Percentiles rank a stretch among this genome's conserved stretches.
phyloP scores from a whole-genome alignment of 35 echinoderm and acorn worm species.

The Antedon bifida region DNA sequence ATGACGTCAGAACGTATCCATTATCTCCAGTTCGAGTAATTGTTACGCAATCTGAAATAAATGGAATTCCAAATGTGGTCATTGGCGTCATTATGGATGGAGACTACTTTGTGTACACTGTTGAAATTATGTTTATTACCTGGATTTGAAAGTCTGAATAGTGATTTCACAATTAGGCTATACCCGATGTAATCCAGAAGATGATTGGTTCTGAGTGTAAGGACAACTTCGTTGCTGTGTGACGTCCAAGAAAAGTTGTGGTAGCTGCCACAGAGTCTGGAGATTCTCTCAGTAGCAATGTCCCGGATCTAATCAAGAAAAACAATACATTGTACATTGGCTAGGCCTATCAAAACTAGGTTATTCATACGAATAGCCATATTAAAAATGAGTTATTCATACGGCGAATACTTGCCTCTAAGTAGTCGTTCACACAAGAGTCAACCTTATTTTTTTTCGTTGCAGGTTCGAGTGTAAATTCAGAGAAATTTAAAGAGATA shows the following conservation, averaged over 20 bases:
- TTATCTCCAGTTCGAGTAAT: neutral
- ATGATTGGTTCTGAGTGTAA: slow-evolving; percentile 5
- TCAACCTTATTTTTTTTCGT: neutral
- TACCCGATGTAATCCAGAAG: neutral
- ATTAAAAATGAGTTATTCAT: too few relatives aligned
- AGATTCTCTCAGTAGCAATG: slow-evolving; percentile 1
- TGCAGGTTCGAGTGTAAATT: slow-evolving; percentile 11
- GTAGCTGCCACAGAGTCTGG: slow-evolving; percentile 3
- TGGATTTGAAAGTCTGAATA: neutral
- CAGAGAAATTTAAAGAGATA: neutral
- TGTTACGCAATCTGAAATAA: neutral
- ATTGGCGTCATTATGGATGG: too few relatives aligned
- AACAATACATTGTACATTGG: neutral
- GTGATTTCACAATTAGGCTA: neutral
- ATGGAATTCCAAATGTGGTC: too few relatives aligned
- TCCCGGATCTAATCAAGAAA: slow-evolving; percentile 30
- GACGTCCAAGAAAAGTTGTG: slow-evolving; percentile 36
- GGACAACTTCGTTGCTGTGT: slow-evolving; percentile 13
- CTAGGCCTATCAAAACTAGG: neutral
- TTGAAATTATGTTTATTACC: neutral
- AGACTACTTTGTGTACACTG: too few relatives aligned
- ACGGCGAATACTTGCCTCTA: slow-evolving; percentile 11
- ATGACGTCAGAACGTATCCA: neutral
- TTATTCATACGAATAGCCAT: too few relatives aligned
- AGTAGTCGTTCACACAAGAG: slow-evolving; percentile 1